These are phyloP conservation scores for Pyrrhosoma nymphula DNA, from an alignment of 2,888 invertebrate genomes.

Conservation along the genomic window DNA sequence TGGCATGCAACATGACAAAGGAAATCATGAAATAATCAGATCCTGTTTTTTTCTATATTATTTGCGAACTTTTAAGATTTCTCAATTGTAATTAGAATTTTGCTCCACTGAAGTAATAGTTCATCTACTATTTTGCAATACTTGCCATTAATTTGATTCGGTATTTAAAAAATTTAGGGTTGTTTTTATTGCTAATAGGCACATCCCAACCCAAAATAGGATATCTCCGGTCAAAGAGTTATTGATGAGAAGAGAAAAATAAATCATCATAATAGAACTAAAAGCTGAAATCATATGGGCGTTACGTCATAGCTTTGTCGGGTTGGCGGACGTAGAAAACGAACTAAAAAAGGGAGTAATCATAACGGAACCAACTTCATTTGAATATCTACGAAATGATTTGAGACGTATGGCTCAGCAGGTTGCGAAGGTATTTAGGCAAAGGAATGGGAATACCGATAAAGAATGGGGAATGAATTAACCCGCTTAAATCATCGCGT, in stretches of 20 bases:
- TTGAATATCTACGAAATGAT: background rate
- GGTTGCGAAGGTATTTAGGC: background rate
- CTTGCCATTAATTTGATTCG: too few species aligned
- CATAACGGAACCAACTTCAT: background rate
- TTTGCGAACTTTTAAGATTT: too few species aligned
- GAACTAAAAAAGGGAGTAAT: background rate
- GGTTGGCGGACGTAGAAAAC: background rate
- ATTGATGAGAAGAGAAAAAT: background rate
- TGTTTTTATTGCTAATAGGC: too few species aligned
- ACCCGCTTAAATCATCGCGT: background rate
- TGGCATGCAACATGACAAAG: too few species aligned
- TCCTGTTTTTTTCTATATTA: too few species aligned
- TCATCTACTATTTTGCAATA: too few species aligned
- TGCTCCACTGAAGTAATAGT: too few species aligned
- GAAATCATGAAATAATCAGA: too few species aligned
- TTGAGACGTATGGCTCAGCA: background rate
- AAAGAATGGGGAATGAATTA: background rate
- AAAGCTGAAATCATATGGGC: background rate
- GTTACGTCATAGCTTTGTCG: background rate
- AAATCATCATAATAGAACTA: background rate
- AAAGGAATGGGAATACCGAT: background rate
- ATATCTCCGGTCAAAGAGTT: background rate
- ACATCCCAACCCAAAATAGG: too few species aligned
- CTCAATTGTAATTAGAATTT: too few species aligned
- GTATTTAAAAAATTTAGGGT: too few species aligned